Evolutionary conservation across 1,140 invertebrate species (phyloP).

Genomic region (Calephelis virginiensis): DNA sequence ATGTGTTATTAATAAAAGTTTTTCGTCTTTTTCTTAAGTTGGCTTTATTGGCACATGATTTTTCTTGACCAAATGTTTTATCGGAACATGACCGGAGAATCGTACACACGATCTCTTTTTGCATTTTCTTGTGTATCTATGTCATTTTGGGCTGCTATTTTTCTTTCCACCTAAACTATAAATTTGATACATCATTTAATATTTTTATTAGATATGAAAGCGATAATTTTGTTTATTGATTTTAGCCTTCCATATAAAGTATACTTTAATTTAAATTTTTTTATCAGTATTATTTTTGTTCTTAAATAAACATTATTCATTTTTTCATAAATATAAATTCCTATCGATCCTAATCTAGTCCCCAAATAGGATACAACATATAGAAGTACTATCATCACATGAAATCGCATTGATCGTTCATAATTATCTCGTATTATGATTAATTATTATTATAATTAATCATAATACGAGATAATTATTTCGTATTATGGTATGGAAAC

Average conservation of each 20-base stretch:
- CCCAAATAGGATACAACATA: no score
- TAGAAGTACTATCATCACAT: no score
- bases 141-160: conserved; percentile 52
- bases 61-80: conserved; percentile 40
- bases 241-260: no score
- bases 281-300: no score
- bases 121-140: conserved; percentile 60
- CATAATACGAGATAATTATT: no score
- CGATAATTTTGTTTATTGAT: not conserved
- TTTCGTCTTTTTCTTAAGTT: conserved; percentile 48
- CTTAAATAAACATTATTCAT: no score
- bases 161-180: conserved; percentile 28
- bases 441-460: no score
- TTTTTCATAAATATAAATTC: no score
- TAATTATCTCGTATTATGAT: no score
- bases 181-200: not conserved
- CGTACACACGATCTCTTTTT: conserved; percentile 65
- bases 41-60: conserved; percentile 41
- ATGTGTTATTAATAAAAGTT: conserved; percentile 17
- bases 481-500: no score
- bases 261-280: not conserved
- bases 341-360: no score
- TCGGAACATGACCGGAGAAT: conserved; percentile 50
- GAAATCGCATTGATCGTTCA: no score
- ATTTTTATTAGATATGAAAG: not conserved